Percentiles rank a stretch among this genome's conserved stretches.
Conservation (phyloP, 2,888 invertebrate genomes). For the Tyria jacobaeae region DNA sequence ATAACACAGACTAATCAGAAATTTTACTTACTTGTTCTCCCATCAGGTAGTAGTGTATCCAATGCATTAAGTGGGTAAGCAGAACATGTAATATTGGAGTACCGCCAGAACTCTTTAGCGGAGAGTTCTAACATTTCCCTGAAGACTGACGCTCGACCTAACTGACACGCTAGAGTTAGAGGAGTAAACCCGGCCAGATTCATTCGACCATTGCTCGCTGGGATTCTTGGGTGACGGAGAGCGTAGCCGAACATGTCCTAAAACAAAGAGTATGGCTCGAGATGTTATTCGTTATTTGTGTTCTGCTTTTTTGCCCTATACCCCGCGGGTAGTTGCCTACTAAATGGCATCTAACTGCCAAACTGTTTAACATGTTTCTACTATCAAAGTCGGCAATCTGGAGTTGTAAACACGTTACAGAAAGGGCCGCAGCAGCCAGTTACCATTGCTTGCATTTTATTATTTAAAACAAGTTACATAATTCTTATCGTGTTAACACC, state of each 20-base stretch:
- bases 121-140: conserved; percentile 99
- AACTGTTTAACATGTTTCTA: no score
- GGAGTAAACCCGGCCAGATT: conserved; percentile 97
- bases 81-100: conserved; percentile 99
- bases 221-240: conserved; percentile 96
- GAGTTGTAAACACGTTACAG: no score
- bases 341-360: no score
- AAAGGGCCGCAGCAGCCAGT: no score
- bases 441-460: no score
- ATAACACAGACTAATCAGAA: not conserved
- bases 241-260: conserved; percentile 99
- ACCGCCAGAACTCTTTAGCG: conserved; percentile 98
- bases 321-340: no score
- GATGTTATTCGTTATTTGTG: no score
- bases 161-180: conserved; percentile 97
- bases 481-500: no score
- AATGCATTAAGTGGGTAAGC: conserved; percentile 98
- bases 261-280: not conserved
- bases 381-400: no score
- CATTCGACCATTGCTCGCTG: conserved; percentile 96
- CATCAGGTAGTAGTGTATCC: conserved; percentile 97
- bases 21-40: conserved; percentile 93
- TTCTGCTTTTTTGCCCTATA: no score
- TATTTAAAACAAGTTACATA: no score
- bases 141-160: conserved; percentile 98